Evolutionary conservation across 2,888 invertebrate genomes (phyloP).

Genomic region (Carpatolechia fugitivella): DNA sequence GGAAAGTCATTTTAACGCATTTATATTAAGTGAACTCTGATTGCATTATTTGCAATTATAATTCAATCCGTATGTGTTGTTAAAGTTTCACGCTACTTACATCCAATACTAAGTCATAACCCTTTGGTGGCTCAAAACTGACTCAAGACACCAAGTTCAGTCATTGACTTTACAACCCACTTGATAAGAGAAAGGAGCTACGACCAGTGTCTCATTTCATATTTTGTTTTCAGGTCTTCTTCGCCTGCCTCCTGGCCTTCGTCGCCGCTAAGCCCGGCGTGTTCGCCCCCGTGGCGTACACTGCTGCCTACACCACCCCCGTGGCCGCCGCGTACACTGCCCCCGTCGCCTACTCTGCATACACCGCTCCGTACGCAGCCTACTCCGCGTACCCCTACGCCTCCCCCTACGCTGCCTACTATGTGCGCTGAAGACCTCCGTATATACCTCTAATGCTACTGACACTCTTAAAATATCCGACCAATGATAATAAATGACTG

Average conservation of each 20-base stretch:
- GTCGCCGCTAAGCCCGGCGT: slow-evolving; percentile 49
- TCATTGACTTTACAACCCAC: too few species aligned
- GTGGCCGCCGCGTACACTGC: slow-evolving; percentile 35
- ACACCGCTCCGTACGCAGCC: slow-evolving; percentile 34
- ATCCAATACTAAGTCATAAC: too few species aligned
- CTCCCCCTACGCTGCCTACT: slow-evolving; percentile 47
- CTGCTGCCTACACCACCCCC: slow-evolving; percentile 28
- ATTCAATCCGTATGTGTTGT: too few species aligned
- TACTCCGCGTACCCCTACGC: slow-evolving; percentile 53
- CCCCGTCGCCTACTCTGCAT: slow-evolving; percentile 25
- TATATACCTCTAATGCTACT: neutral
- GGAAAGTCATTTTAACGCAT: too few species aligned
- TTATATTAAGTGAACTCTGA: too few species aligned
- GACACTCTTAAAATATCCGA: neutral
- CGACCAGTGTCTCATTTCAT: too few species aligned
- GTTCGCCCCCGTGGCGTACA: slow-evolving; percentile 38
- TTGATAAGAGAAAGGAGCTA: too few species aligned
- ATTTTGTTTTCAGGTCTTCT: slow-evolving; percentile 44
- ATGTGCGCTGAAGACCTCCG: slow-evolving; percentile 31
- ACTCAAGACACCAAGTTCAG: too few species aligned
- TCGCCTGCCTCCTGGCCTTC: slow-evolving; percentile 56
- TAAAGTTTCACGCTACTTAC: too few species aligned
- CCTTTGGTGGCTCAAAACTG: too few species aligned
- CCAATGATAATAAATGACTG: neutral
- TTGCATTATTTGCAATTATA: too few species aligned